phyloP scores from a whole-genome alignment of 2,888 invertebrate genomes.

The Volucella inflata region DNA sequence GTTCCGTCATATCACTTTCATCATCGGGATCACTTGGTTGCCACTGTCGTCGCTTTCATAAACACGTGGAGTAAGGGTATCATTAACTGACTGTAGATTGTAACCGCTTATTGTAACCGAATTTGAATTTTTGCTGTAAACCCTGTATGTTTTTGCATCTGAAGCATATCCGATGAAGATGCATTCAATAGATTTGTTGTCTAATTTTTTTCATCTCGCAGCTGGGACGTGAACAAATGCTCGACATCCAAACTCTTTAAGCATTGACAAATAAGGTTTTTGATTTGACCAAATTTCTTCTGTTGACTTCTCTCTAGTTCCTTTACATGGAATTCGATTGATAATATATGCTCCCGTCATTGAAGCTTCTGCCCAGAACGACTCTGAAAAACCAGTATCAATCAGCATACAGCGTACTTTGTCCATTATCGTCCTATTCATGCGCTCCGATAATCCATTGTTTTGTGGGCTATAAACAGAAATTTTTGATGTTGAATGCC shows the following conservation, averaged over 20 bases:
- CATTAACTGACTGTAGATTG: too few species aligned
- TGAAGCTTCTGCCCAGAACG: slow-evolving; percentile 18
- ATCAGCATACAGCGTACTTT: slow-evolving; percentile 55
- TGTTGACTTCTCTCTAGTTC: slow-evolving; percentile 34
- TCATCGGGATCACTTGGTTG: too few species aligned
- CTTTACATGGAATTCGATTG: slow-evolving; percentile 51
- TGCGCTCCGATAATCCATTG: slow-evolving; percentile 30
- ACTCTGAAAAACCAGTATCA: slow-evolving; percentile 36
- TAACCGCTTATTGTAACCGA: too few species aligned
- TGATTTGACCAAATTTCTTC: slow-evolving; percentile 30
- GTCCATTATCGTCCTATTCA: slow-evolving; percentile 50
- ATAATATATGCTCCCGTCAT: slow-evolving; percentile 40
- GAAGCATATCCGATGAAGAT: too few species aligned
- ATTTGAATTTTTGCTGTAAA: too few species aligned
- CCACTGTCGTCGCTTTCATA: too few species aligned
- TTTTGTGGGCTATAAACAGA: slow-evolving; percentile 44
- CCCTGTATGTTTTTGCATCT: too few species aligned
- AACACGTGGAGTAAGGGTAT: too few species aligned
- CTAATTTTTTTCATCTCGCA: slow-evolving; percentile 41
- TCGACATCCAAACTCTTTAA: too few species aligned
- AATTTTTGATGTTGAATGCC: slow-evolving; percentile 62
- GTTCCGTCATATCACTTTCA: too few species aligned
- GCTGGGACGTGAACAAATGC: slow-evolving; percentile 16
- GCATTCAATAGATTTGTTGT: slow-evolving; percentile 1
- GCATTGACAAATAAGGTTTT: not conserved